phyloP scores from a whole-genome alignment of 2,888 invertebrate species.

The Morpho helenor region DNA sequence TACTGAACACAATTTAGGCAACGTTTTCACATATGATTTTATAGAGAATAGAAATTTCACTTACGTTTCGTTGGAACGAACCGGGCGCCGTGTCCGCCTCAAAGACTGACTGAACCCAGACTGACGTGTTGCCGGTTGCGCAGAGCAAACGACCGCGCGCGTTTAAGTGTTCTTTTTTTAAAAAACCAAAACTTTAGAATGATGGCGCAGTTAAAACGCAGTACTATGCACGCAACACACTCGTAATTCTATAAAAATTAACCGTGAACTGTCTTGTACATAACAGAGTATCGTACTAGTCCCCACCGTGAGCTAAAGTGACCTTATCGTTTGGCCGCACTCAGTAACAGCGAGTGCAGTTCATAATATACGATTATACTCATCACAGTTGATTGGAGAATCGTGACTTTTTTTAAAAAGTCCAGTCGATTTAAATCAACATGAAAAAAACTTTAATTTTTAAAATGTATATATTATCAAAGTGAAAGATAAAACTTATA shows the following conservation, averaged over 20 bases:
- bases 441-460: not conserved
- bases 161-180: constrained; percentile 48
- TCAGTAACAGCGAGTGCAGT: constrained; percentile 54
- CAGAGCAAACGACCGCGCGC: constrained; percentile 44
- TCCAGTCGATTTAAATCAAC: not conserved
- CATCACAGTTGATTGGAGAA: constrained; percentile 10
- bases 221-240: constrained; percentile 31
- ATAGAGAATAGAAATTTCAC: constrained; percentile 37
- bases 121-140: constrained; percentile 45
- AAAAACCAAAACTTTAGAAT: constrained; percentile 29
- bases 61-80: constrained; percentile 44
- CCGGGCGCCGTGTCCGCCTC: constrained; percentile 48
- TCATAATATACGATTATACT: constrained; percentile 33
- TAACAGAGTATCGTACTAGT: constrained; percentile 46
- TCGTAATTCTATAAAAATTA: constrained; percentile 29
- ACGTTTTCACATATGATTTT: constrained; percentile 45
- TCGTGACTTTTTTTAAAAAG: constrained; percentile 3
- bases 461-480: not conserved
- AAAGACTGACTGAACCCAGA: constrained; percentile 52
- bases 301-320: constrained; percentile 59
- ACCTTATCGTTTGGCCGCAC: constrained; percentile 71
- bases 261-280: constrained; percentile 35
- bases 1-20: constrained; percentile 22
- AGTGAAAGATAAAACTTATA: constrained; percentile 1
- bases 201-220: constrained; percentile 25